Evolutionary conservation across 2,888 invertebrate genomes (phyloP), one percentile per base, ranked within the genome.

Genomic region (Thalpophila matura): DNA sequence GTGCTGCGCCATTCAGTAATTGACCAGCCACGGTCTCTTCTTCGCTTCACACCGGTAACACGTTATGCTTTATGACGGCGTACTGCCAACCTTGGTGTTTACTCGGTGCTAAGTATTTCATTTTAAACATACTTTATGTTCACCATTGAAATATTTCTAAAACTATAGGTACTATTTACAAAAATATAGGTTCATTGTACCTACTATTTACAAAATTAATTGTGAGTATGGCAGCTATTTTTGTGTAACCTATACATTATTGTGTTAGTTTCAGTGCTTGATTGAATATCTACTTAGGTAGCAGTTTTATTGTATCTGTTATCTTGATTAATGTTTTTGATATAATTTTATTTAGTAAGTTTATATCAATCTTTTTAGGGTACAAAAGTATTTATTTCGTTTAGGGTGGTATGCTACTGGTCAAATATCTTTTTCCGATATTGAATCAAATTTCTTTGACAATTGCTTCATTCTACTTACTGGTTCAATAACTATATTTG

Each of bases 1-100:
- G 93, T 98, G 98, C 96, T 99, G 99, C 96, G 98, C 98, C 90
- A 96, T 98, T 91, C 98, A 98, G 97, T 98, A 98, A 96, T 43
- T 49, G 51, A 33, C 53, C 43, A 6, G 0, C 40, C 33, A 3
- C 42, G 47, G 40, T 45, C 49, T 24, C 37, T 40, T n/a, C 43
- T 58, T 56, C 64, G 70, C 77, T 74, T 79, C 74, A 79, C 84
- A 84, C 89, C 87, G 83, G 87, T 87, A 89, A 89, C 84, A 87
- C 86, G 81, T 87, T 83, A 77, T 80, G 90, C 89, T 89, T 88
- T 59, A 65, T 58, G 57, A 71, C 37, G 62, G 64, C 79, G 81
- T 77, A 78, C 76, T 69, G 74, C 76, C 74, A 61, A 83, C 77
- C 74, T 77, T 77, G 87, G 88, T 90, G 89, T 89, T 89, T 87